These are phyloP conservation scores for Pterois miles DNA, from an alignment of 2,797 vertebrate species.

Conservation along the genomic window DNA sequence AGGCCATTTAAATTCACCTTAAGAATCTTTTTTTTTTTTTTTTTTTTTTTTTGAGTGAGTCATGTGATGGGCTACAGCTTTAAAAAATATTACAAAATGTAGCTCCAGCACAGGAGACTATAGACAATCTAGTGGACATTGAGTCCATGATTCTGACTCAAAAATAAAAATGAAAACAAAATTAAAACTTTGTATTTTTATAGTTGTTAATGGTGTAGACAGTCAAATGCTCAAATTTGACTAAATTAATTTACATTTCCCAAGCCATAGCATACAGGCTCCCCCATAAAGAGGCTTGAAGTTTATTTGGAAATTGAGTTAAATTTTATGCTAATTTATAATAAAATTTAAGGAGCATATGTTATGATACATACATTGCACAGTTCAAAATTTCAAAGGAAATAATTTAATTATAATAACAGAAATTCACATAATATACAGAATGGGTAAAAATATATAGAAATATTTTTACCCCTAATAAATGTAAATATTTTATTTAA, in stretches of 20 bases:
- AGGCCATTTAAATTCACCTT: neutral
- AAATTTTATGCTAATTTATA: neutral
- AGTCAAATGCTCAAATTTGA: neutral
- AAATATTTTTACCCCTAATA: neutral
- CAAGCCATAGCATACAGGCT: neutral
- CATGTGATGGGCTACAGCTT: neutral
- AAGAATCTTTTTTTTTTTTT: neutral
- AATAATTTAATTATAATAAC: too few species aligned
- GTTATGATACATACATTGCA: neutral
- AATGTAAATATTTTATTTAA: neutral
- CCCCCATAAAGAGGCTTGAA: rapidly evolving
- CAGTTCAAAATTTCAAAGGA: neutral
- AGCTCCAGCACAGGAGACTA: neutral
- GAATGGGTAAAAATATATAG: too few species aligned
- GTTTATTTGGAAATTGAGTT: neutral
- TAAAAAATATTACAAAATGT: neutral
- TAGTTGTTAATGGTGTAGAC: neutral
- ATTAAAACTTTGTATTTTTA: neutral
- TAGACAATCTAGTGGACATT: neutral
- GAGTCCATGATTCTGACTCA: neutral
- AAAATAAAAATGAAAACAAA: too few species aligned
- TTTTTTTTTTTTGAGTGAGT: neutral
- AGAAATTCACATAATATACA: neutral
- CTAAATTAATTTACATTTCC: neutral
- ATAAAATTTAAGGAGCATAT: neutral